Percentiles rank a stretch among this genome's conserved stretches.
These are phyloP conservation scores for Chaenodraco wilsoni DNA, from an alignment of 2,797 vertebrate genomes.

Conservation along the genomic window DNA sequence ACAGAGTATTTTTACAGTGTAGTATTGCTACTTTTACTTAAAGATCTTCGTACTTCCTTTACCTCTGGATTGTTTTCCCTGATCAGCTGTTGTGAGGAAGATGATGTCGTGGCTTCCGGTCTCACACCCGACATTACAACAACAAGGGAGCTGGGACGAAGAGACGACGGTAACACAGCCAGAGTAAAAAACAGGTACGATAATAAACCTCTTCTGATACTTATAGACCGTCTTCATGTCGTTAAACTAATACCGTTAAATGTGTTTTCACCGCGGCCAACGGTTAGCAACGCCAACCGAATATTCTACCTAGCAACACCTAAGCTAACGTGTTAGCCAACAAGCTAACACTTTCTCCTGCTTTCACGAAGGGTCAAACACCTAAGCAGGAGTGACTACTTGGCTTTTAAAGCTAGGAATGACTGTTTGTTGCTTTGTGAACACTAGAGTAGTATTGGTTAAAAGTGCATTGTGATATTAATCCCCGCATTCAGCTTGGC, in stretches of 20 bases:
- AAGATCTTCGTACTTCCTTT: background rate
- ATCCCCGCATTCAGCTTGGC: background rate
- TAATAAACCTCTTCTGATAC: accelerated
- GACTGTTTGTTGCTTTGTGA: background rate
- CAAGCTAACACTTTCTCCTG: slow-evolving; percentile 43
- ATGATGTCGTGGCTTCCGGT: slow-evolving; percentile 74
- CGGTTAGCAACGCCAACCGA: accelerated
- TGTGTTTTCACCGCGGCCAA: slow-evolving; percentile 15
- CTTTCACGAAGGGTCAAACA: slow-evolving; percentile 14
- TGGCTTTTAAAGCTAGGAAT: background rate
- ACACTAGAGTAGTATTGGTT: accelerated
- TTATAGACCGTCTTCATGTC: accelerated
- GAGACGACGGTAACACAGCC: background rate
- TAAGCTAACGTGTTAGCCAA: slow-evolving; percentile 49
- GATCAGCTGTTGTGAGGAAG: slow-evolving; percentile 49
- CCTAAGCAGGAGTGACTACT: background rate
- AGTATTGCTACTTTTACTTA: no score
- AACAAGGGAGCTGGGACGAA: slow-evolving; percentile 48
- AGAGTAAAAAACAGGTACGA: slow-evolving; percentile 16
- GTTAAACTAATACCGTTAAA: background rate
- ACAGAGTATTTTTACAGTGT: no score
- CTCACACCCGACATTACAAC: slow-evolving; percentile 71
- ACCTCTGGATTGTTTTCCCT: background rate
- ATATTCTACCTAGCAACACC: background rate
- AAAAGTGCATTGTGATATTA: accelerated